Evolutionary conservation across 1,140 invertebrate genomes (phyloP).

Genomic region (Rhopalosiphum padi): DNA sequence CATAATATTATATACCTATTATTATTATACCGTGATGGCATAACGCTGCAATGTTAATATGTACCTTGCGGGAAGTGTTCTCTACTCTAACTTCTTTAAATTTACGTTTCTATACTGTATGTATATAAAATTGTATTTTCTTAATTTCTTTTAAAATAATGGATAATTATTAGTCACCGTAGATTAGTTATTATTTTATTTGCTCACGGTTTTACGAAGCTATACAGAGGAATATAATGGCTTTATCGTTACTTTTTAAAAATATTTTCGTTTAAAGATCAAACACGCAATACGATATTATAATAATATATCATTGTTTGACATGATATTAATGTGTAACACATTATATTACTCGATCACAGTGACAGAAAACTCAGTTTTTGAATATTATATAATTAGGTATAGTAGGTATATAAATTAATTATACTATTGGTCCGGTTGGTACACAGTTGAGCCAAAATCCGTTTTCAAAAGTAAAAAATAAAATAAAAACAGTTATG

Average conservation of each 20-base stretch:
- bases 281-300: neutral
- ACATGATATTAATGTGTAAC: neutral
- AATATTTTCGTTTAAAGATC: neutral
- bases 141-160: neutral
- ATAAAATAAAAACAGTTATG: neutral
- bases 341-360: neutral
- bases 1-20: neutral
- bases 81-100: neutral
- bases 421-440: constrained; percentile 24
- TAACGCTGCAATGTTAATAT: neutral
- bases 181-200: neutral
- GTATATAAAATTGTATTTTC: neutral
- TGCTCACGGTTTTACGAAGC: neutral
- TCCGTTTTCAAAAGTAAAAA: neutral
- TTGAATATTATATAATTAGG: neutral
- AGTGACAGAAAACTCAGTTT: constrained; percentile 1
- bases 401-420: neutral
- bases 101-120: neutral
- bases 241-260: neutral
- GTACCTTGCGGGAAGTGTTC: neutral
- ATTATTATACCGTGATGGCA: neutral
- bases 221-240: neutral
- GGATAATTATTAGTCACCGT: neutral
- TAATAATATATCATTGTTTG: neutral
- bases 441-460: constrained; percentile 37